Evolutionary conservation across 1,140 invertebrate species (phyloP).

Genomic region (Atta cephalotes): DNA sequence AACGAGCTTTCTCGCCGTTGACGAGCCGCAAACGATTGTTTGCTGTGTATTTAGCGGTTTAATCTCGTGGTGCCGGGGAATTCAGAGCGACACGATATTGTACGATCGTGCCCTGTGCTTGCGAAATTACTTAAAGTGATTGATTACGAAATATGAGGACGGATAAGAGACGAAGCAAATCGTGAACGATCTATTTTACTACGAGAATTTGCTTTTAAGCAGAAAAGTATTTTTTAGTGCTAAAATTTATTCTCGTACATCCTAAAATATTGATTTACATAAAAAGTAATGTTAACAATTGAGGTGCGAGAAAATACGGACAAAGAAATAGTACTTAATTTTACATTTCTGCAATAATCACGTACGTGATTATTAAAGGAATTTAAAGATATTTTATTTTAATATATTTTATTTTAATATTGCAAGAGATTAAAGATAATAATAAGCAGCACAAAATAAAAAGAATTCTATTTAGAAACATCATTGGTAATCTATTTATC

Average conservation of each 20-base stretch:
- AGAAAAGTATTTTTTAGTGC: not conserved
- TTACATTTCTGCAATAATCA: too few relatives aligned
- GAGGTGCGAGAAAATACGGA: not conserved
- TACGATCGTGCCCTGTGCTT: not conserved
- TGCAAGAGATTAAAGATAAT: not conserved
- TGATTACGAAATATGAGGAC: constrained; percentile 38
- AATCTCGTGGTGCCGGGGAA: constrained; percentile 37
- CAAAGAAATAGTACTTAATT: not conserved
- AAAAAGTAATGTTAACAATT: not conserved
- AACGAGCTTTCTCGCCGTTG: constrained; percentile 9
- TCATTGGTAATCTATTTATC: not conserved
- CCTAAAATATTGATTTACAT: not conserved
- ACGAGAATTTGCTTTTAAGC: not conserved
- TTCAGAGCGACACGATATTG: constrained; percentile 18
- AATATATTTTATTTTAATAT: not conserved
- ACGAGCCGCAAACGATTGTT: constrained; percentile 50
- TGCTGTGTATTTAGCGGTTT: constrained; percentile 55
- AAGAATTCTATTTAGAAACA: not conserved
- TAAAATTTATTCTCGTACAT: not conserved
- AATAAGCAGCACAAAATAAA: not conserved
- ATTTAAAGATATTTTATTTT: not conserved
- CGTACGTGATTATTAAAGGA: too few relatives aligned
- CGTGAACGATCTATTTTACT: not conserved
- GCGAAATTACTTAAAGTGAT: constrained; percentile 51
- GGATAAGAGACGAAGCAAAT: not conserved